Conservation (phyloP, 1,140 invertebrate species). For the Drosophila pseudoobscura region DNA sequence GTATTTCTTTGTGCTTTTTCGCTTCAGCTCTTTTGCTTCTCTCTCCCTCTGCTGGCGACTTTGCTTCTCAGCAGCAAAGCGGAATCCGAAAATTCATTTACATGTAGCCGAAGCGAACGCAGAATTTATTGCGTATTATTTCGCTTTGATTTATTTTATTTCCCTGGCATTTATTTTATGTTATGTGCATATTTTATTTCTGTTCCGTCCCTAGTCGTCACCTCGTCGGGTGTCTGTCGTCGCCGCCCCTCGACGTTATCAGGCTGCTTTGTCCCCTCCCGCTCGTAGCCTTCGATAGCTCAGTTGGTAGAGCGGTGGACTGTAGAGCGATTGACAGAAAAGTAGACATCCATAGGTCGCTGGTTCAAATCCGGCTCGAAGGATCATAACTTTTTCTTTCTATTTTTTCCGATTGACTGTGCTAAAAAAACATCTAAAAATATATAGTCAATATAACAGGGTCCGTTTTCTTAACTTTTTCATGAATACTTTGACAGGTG, state of each 20-base stretch:
- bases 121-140: slow-evolving; percentile 52
- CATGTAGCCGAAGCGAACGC: slow-evolving; percentile 37
- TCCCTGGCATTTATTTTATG: slow-evolving; percentile 18
- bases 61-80: slow-evolving; percentile 19
- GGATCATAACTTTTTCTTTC: slow-evolving; percentile 79
- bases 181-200: slow-evolving; percentile 17
- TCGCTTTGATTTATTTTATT: slow-evolving; percentile 10
- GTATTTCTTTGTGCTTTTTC: slow-evolving; percentile 53
- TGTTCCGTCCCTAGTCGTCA: neutral
- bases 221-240: neutral
- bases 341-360: slow-evolving; percentile 89
- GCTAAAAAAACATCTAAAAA: too few species aligned
- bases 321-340: slow-evolving; percentile 85
- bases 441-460: too few species aligned
- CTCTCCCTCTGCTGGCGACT: slow-evolving; percentile 8
- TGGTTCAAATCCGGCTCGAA: slow-evolving; percentile 90
- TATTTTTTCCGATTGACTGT: too few species aligned
- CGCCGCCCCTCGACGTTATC: too few species aligned
- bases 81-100: slow-evolving; percentile 61
- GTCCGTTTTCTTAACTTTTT: too few species aligned
- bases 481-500: too few species aligned
- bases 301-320: slow-evolving; percentile 95
- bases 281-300: slow-evolving; percentile 88
- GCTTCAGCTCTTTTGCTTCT: slow-evolving; percentile 25
- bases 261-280: neutral